Base-by-base conservation (phyloP, 2,888 invertebrate genomes). In the Parthenolecanium corni region DNA sequence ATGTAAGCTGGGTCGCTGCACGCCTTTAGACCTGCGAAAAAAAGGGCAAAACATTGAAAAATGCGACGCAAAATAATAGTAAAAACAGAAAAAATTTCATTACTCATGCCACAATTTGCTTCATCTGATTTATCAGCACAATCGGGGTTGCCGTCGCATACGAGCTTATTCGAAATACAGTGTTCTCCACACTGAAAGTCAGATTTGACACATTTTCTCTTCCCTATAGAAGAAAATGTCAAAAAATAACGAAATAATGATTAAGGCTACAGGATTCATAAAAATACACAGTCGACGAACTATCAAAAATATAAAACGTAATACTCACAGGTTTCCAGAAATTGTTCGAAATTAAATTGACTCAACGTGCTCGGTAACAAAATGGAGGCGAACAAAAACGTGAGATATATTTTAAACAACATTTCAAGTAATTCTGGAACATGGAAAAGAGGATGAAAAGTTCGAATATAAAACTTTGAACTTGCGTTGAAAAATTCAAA, bases 91-190 rank as follows among this genome's bases (percentile, higher is more conserved):
- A 47, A 40, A 52, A 3, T 6, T 4, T 9, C 18, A 14, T 9
- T 44, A 44, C 18, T 31, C 16, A 23, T 24, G 40, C 54, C 54
- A 23, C 75, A 75, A 62, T 74, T 67, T 18, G 67, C 64, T 68
- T 76, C 76, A 70, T 76, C 76, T 3, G 74, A 73, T 67, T 67
- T 72, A 70, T 76, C 76, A 2, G 70, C 71, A 66, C 76, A 76
- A 69, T 76, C 75, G 64, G 74, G 71, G 64, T 73, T 72, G 2
- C 67, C 69, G 69, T 76, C 74, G 66, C 76, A 76, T 3, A 72
- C 67, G 63, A 74, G 74, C 31, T 9, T 31, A 6, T 4, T 4
- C 31, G 31, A 31, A 31, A 31, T 31, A 31, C 31, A 31, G 5
- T 4, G 5, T 31, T 9, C 31, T 31, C 31, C 71, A 65, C 76